Evolutionary conservation across 2,797 vertebrate genomes (phyloP).

Genomic region (Lerista edwardsae): DNA sequence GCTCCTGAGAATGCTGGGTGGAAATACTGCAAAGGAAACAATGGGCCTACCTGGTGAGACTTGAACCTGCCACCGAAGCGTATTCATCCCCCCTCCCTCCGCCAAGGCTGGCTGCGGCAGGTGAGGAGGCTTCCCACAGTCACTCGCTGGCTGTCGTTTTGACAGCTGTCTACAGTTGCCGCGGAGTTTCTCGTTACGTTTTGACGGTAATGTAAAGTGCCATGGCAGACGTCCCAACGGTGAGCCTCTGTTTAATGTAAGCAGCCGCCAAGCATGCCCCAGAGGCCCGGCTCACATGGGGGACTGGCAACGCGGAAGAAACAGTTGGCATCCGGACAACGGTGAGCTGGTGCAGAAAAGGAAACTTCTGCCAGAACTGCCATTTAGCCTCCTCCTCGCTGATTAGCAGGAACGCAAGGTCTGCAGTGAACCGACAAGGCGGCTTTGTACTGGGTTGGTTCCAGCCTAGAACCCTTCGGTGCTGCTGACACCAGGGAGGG

Average conservation of each 20-base stretch:
- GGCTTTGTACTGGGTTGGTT: no score
- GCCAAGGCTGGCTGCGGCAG: conserved; percentile 22
- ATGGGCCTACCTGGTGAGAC: not conserved
- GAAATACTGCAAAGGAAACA: conserved; percentile 15
- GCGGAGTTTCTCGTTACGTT: conserved; percentile 50
- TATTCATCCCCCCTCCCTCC: conserved; percentile 12
- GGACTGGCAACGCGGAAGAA: not conserved
- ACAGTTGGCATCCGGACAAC: not conserved
- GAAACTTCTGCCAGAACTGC: not conserved
- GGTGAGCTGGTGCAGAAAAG: not conserved
- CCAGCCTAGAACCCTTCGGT: no score
- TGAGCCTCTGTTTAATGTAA: conserved; percentile 25
- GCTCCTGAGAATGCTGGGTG: not conserved
- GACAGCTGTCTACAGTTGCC: conserved; percentile 38
- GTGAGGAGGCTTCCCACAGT: not conserved
- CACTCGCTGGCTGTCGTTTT: conserved; percentile 33
- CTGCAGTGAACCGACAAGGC: not conserved
- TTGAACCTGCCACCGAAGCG: not conserved
- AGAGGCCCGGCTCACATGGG: not conserved
- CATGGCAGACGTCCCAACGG: conserved; percentile 20
- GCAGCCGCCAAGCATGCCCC: conserved; percentile 11
- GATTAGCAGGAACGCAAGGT: not conserved
- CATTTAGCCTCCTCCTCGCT: not conserved
- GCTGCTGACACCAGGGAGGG: no score
- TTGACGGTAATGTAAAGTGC: conserved; percentile 33